Base-by-base conservation (phyloP, 2,888 invertebrate genomes). In the Torymus texanus region DNA sequence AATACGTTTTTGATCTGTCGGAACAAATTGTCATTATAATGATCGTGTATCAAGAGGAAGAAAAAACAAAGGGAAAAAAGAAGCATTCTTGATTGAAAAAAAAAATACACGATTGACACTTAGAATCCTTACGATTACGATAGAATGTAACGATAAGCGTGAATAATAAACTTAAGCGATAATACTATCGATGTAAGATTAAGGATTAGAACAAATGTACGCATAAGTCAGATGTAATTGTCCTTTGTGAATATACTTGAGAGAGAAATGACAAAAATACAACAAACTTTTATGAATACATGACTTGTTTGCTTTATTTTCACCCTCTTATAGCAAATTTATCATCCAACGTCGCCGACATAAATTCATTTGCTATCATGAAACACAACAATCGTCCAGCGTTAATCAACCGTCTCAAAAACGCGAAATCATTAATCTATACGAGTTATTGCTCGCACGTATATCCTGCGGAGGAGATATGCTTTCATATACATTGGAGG, bases 161-260 rank as follows among this genome's bases (percentile, higher is more conserved):
- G 85, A 86, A 85, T 85, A 85, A 86, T 87, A 85, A 86, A 85
- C 84, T 84, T 88, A 87, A 88, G 85, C 87, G 85, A 85, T 85
- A 85, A 85, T 87, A 83, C 83, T 81, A 83, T 85, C 84, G 84
- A 84, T 84, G 80, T 85, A 84, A 84, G 81, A 82, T 82, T 82
- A 80, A 80, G 78, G 74, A 66, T 82, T 80, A 82, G 82, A 78
- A 65, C 71, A 80, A 84, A 83, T 84, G 83, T 79, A 82, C 56
- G 71, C 72, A 68, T 90, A 89, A 89, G 87, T 88, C 88, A 87
- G 87, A 89, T 88, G 87, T 90, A 89, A 89, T 88, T 90, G 88
- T 88, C 88, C 87, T 88, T 88, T 88, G 90, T 90, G 89, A 89
- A 90, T 90, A 90, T 88, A 87, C 86, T 79, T 88, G 88, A 89